Conservation (phyloP, 2,113 vertebrate genomes). For the Danionella cerebrum region DNA sequence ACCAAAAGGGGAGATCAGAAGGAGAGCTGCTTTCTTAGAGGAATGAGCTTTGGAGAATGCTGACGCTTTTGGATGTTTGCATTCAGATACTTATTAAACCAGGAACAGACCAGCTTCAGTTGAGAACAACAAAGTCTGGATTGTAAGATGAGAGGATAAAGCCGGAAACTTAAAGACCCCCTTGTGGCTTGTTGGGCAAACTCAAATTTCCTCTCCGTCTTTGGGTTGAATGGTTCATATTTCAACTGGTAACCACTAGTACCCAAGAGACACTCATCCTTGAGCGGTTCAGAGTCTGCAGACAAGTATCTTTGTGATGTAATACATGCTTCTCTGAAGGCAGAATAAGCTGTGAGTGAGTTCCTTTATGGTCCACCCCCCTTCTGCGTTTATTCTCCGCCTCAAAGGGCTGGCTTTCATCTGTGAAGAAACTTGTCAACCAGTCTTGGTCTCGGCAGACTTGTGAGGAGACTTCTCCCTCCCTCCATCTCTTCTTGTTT, state of each 20-base stretch:
- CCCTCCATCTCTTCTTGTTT: conserved; percentile 7
- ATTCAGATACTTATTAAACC: not conserved
- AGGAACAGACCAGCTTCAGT: not conserved
- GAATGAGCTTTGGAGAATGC: not conserved
- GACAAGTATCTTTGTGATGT: not conserved
- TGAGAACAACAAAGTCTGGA: not conserved
- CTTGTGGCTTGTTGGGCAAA: conserved; percentile 14
- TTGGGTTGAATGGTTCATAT: not conserved
- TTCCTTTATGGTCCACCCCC: not conserved
- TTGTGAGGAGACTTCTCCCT: not conserved
- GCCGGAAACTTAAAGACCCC: not conserved
- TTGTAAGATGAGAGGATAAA: conserved; percentile 5
- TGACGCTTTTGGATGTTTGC: not conserved
- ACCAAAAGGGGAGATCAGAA: not conserved
- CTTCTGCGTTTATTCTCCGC: conserved; percentile 9
- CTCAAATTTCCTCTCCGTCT: conserved; percentile 20
- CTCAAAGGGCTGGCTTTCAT: conserved; percentile 30
- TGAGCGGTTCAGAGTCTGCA: not conserved
- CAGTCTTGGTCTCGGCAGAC: not conserved
- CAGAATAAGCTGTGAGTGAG: conserved; percentile 1
- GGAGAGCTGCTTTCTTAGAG: not conserved
- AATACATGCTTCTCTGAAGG: not conserved
- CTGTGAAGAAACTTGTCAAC: conserved; percentile 4
- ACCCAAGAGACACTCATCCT: not conserved
- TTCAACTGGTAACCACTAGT: not conserved